Conservation (phyloP, 2,888 invertebrate species). For the Parapristionchus giblindavisi region DNA sequence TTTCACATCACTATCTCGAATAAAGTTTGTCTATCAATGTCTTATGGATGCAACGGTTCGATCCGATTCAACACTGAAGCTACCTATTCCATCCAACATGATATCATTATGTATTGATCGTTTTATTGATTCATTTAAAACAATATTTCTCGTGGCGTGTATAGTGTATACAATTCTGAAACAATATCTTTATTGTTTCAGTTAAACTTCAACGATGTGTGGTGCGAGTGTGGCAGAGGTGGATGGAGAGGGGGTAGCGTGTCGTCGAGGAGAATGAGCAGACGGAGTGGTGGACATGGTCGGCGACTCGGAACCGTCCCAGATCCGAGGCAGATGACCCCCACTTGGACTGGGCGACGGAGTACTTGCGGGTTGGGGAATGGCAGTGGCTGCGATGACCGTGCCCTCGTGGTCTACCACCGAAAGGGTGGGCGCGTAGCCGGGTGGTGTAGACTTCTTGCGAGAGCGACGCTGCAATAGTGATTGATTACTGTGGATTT, state of each 20-base stretch:
- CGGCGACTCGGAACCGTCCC: constrained; percentile 1
- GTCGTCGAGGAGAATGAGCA: no score
- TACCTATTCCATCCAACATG: not conserved
- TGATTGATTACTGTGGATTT: no score
- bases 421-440: not conserved
- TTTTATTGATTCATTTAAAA: not conserved
- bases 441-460: constrained; percentile 1
- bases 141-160: not conserved
- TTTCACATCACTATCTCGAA: constrained; percentile 7
- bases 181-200: constrained; percentile 1
- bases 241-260: not conserved
- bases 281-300: not conserved
- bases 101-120: not conserved
- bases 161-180: not conserved
- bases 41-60: constrained; percentile 36
- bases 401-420: constrained; percentile 11
- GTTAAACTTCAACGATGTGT: constrained; percentile 23
- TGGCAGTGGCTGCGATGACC: not conserved
- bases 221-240: not conserved
- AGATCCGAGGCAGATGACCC: not conserved
- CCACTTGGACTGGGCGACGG: not conserved
- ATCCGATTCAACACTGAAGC: constrained; percentile 32
- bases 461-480: constrained; percentile 3
- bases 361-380: constrained; percentile 1
- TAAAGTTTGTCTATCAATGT: constrained; percentile 23